Evolutionary conservation across 2,113 vertebrate species (phyloP).

Genomic region (Sigmodon hispidus): DNA sequence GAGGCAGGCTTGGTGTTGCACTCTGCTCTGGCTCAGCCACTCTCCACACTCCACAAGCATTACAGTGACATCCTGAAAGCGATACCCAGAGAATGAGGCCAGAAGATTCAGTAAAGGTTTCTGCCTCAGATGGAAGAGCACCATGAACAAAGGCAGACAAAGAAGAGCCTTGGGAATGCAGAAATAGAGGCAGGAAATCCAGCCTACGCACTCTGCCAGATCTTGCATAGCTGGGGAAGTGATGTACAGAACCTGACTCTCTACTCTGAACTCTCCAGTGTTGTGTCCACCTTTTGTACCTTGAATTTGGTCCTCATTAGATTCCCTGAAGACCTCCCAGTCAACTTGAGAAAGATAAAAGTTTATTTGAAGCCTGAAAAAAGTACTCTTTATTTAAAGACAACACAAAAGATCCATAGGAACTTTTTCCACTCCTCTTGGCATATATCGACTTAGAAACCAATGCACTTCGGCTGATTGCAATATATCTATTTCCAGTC

Average conservation of each 20-base stretch:
- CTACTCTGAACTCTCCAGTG: background rate
- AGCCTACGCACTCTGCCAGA: background rate
- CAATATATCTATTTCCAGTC: slow-evolving; percentile 66
- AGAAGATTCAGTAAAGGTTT: slow-evolving; percentile 62
- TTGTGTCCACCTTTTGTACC: background rate
- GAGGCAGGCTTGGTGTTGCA: background rate
- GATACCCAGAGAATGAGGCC: slow-evolving; percentile 61
- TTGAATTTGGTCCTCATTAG: background rate
- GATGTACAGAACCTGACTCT: background rate
- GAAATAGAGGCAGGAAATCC: background rate
- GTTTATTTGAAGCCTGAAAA: slow-evolving; percentile 62
- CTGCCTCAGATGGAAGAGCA: slow-evolving; percentile 36
- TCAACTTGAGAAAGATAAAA: slow-evolving; percentile 65
- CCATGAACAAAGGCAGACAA: background rate
- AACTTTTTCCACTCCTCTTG: background rate
- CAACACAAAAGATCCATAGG: slow-evolving; percentile 49
- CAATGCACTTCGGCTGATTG: background rate
- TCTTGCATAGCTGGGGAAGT: background rate
- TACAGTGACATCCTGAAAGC: slow-evolving; percentile 50
- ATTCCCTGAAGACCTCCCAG: slow-evolving; percentile 15
- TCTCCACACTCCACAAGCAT: background rate
- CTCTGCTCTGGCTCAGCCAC: background rate
- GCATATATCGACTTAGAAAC: slow-evolving; percentile 71
- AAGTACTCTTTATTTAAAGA: slow-evolving; percentile 65
- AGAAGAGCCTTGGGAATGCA: background rate